Percentiles rank a stretch among this genome's conserved stretches.
These are phyloP conservation scores for Hipparchia sbordonii DNA, from an alignment of 2,888 invertebrate species.

Conservation along the genomic window DNA sequence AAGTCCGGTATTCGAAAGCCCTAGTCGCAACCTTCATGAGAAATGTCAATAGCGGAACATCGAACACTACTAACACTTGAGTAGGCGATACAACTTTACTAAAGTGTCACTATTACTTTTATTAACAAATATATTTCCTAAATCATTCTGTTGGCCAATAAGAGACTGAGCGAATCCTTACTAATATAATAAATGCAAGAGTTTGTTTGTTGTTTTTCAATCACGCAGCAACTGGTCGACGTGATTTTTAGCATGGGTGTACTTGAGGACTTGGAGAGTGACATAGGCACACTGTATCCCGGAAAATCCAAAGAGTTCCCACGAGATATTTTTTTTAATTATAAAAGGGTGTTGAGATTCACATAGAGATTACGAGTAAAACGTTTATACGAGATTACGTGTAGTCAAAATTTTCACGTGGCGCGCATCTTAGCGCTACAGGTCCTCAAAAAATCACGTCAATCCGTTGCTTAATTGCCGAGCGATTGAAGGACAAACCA, in stretches of 20 bases:
- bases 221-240: too few relatives aligned
- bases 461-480: neutral
- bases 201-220: neutral
- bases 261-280: too few relatives aligned
- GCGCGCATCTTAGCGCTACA: too few relatives aligned
- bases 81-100: constrained; percentile 45
- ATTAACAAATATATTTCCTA: neutral
- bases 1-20: too few relatives aligned
- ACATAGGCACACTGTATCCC: neutral
- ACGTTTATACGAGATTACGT: too few relatives aligned
- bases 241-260: too few relatives aligned
- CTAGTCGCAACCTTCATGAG: constrained; percentile 71
- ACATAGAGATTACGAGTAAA: too few relatives aligned
- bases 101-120: neutral
- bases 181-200: constrained; percentile 1
- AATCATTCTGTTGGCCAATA: too few relatives aligned
- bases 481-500: too few relatives aligned
- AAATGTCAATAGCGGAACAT: constrained; percentile 78
- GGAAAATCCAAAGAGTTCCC: neutral
- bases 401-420: too few relatives aligned
- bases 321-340: neutral
- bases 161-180: neutral
- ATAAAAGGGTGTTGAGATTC: too few relatives aligned
- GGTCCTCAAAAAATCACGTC: neutral
- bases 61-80: constrained; percentile 48